These are phyloP conservation scores for Crenichthys baileyi DNA, from an alignment of 2,797 vertebrate species.

Conservation along the genomic window DNA sequence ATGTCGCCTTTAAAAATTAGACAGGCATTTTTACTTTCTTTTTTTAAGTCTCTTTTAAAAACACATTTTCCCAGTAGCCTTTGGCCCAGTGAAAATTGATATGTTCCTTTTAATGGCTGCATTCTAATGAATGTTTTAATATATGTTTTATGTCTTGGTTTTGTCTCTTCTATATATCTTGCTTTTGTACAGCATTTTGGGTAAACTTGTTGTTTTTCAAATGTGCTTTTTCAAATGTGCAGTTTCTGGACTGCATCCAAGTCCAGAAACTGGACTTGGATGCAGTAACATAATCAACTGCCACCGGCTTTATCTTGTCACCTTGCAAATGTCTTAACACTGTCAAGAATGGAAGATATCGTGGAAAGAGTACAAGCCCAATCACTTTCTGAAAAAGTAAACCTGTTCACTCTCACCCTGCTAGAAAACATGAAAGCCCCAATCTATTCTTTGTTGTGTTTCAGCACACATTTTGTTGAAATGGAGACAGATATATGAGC, in stretches of 20 bases:
- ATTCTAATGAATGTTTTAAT: too few species aligned
- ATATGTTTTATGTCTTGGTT: background rate
- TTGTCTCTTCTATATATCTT: background rate
- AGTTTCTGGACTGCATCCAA: too few species aligned
- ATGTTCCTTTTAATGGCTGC: too few species aligned
- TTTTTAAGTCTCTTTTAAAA: background rate
- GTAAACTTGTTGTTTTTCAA: conserved; percentile 40
- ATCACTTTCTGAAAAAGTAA: conserved; percentile 2
- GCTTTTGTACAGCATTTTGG: background rate
- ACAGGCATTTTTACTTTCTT: background rate
- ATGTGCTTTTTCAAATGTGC: too few species aligned
- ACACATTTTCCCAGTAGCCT: background rate
- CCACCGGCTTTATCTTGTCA: conserved; percentile 48
- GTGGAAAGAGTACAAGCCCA: conserved; percentile 9
- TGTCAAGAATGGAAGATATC: background rate
- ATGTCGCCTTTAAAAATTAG: background rate
- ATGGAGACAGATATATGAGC: conserved; percentile 15
- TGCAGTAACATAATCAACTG: conserved; percentile 30
- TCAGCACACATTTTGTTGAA: background rate
- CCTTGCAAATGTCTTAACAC: conserved; percentile 33
- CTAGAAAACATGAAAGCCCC: background rate
- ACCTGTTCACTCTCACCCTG: conserved; percentile 6
- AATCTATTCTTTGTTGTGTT: conserved; percentile 16
- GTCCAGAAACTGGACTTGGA: background rate
- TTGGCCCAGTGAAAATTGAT: too few species aligned